A percentile compares a stretch with the other conserved stretches of the same genome.
phyloP scores from a whole-genome alignment of 2,113 vertebrate genomes.

The Uropsilus gracilis region DNA sequence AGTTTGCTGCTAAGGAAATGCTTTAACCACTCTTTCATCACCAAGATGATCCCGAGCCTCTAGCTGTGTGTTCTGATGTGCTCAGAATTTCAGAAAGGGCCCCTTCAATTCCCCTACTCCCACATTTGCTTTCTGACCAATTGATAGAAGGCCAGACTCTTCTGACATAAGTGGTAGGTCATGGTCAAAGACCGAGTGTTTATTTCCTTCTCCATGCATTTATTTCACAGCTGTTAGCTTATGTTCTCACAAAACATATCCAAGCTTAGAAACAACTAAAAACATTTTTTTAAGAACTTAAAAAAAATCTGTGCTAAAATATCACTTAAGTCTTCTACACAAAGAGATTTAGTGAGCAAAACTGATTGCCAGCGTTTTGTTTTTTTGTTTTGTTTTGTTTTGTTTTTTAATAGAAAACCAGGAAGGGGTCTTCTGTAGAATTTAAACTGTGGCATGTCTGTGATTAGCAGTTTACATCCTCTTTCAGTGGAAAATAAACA shows the following conservation, averaged over 20 bases:
- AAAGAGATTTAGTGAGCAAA: constrained; percentile 60
- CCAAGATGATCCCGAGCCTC: neutral
- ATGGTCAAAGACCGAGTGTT: constrained; percentile 51
- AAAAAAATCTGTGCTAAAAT: constrained; percentile 9
- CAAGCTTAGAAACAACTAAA: constrained; percentile 21
- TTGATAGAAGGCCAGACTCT: constrained; percentile 48
- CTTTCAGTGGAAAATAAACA: constrained; percentile 63
- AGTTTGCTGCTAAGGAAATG: constrained; percentile 44
- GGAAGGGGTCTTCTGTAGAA: constrained; percentile 12
- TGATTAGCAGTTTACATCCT: constrained; percentile 49
- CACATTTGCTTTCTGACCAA: constrained; percentile 45
- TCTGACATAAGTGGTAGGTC: constrained; percentile 46
- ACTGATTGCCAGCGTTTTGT: neutral
- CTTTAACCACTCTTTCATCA: constrained; percentile 11
- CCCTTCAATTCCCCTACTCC: neutral
- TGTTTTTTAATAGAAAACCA: constrained; percentile 34
- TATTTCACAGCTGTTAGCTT: constrained; percentile 44
- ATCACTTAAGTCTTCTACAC: constrained; percentile 36
- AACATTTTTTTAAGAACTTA: neutral
- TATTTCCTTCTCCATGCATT: constrained; percentile 21
- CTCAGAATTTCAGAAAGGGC: constrained; percentile 58
- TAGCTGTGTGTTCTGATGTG: neutral
- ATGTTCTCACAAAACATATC: constrained; percentile 54
- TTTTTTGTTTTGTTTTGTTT: too few species aligned
- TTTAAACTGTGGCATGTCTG: constrained; percentile 5